Conservation (phyloP, 2,113 vertebrate genomes). For the Phalacrocorax aristotelis region DNA sequence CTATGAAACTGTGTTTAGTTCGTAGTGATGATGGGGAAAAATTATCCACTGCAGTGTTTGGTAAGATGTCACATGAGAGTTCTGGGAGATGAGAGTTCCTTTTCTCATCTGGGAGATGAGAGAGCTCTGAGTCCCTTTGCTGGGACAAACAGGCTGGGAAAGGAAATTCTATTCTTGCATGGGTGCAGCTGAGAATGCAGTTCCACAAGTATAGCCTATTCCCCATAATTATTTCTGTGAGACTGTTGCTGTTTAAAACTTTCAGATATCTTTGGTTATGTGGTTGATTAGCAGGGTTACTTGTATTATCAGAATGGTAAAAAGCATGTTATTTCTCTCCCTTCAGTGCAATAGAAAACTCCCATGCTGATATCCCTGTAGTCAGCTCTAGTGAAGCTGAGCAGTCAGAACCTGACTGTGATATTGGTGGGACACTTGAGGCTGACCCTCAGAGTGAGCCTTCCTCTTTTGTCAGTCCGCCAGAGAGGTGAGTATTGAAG, state of each 20-base stretch:
- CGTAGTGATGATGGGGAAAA: neutral
- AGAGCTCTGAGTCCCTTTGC: neutral
- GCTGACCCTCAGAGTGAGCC: constrained; percentile 79
- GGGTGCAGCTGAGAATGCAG: neutral
- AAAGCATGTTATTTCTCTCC: constrained; percentile 83
- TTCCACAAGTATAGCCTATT: neutral
- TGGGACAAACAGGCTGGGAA: neutral
- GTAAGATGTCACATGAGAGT: neutral
- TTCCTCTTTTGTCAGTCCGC: constrained; percentile 82
- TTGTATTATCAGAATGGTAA: constrained; percentile 68
- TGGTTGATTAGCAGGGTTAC: neutral
- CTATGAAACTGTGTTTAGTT: neutral
- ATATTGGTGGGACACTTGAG: constrained; percentile 83
- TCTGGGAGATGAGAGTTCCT: neutral
- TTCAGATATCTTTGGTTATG: neutral
- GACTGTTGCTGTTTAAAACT: neutral
- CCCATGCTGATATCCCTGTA: constrained; percentile 85
- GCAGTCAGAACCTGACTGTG: constrained; percentile 84
- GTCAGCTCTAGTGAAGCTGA: constrained; percentile 82
- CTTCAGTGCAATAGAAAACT: constrained; percentile 89
- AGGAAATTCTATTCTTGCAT: neutral
- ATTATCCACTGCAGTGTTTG: neutral
- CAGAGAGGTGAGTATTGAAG: constrained; percentile 83
- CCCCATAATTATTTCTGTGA: neutral
- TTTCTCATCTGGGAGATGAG: neutral